Percentiles rank a stretch among this genome's conserved stretches.
Conservation (phyloP, 2,797 vertebrate genomes). For the Eospalax fontanierii region DNA sequence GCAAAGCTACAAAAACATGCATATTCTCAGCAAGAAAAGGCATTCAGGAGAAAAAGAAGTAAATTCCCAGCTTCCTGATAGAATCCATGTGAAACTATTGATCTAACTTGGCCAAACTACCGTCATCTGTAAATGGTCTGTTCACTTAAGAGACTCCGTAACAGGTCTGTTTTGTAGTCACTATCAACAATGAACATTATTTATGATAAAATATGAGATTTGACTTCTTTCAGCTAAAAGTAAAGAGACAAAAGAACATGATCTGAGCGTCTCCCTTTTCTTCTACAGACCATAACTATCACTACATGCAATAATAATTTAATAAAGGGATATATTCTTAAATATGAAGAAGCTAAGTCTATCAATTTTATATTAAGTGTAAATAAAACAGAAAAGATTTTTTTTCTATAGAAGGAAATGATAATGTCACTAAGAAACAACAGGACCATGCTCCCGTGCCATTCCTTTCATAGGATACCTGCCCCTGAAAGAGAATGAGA, state of each 20-base stretch:
- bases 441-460: not conserved
- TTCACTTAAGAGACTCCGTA: not conserved
- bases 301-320: not conserved
- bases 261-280: not conserved
- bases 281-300: not conserved
- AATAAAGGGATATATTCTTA: not conserved
- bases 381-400: constrained; percentile 37
- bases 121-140: not conserved
- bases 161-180: not conserved
- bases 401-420: constrained; percentile 2
- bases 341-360: not conserved
- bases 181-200: not conserved
- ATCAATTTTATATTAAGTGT: not conserved
- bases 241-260: not conserved
- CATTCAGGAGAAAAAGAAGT: constrained; percentile 27
- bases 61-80: not conserved
- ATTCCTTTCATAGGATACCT: not conserved
- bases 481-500: constrained; percentile 15
- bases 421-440: not conserved
- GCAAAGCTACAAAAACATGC: not conserved
- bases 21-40: not conserved
- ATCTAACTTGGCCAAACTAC: constrained; percentile 32
- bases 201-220: not conserved
- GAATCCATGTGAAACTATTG: not conserved
- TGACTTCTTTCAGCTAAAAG: not conserved